Evolutionary conservation across 2,888 invertebrate genomes (phyloP), one percentile per base, ranked within the genome.

Genomic region (Caenorhabditis sinica): DNA sequence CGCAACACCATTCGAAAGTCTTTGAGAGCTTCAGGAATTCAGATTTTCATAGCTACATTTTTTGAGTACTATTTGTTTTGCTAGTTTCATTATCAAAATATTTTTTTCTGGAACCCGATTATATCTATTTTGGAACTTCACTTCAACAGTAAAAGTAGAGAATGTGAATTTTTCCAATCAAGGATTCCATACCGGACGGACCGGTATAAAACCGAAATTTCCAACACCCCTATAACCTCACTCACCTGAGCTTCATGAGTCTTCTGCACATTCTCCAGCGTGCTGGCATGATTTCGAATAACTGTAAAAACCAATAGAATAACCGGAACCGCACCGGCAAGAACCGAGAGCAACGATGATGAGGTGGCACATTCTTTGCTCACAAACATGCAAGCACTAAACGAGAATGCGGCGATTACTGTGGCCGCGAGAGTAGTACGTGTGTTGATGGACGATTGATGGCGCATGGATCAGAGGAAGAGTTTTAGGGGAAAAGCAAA

Each of bases 231-330:
- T 5, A 49, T 56, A 77, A 58, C 13, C 11, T 5, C 23, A 45
- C 73, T 23, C n/a, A 87, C 89, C 89, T 89, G 89, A n/a, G 60
- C 49, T 28, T 88, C 87, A 65, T 87, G 85, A 4, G 66, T 45
- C 58, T 81, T 68, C 74, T 85, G 86, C 28, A 89, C 43, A 28
- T 77, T 73, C 9, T 83, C 82, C 33, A 89, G 23, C 0, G 83
- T 72, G 25, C 81, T 85, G 45, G 86, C 83, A 83, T 89, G 86
- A 58, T 76, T 75, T 33, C 81, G 76, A 53, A 85, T 72, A 15
- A 89, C 89, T 89, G 89, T 83, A 89, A 89, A 74, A 72, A 89
- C 77, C 28, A 89, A 74, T n/a, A 81, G 60, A 23, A 88, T 56
- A 51, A 88, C 77, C 1, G 89, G 88, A 53, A 82, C 68, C 45